Evolutionary conservation across 23 tunicate genomes (phyloP).

Genomic region (Ascidia mentula): DNA sequence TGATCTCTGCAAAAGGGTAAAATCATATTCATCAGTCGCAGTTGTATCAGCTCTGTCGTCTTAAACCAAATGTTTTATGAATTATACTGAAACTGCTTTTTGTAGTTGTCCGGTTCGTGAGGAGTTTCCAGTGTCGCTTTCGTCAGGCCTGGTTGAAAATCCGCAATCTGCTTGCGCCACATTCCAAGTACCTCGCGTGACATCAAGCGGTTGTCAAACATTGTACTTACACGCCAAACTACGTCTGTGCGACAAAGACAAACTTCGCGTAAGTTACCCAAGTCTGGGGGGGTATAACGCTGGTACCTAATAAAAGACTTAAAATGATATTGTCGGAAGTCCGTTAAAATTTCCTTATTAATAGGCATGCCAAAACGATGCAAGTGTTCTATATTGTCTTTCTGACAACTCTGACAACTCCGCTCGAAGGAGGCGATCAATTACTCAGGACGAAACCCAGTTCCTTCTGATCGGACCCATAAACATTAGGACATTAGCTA

Average conservation of each 20-base stretch:
- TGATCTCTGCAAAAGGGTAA: not conserved
- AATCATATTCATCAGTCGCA: too few species aligned
- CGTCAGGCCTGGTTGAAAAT: not conserved
- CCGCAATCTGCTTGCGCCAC: not conserved
- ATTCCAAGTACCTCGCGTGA: not conserved
- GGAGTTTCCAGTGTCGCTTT: not conserved
- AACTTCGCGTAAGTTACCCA: not conserved
- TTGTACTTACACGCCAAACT: not conserved
- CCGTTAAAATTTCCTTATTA: too few species aligned
- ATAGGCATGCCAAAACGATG: not conserved
- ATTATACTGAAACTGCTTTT: not conserved
- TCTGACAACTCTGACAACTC: too few species aligned
- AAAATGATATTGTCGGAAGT: too few species aligned
- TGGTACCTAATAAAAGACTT: too few species aligned
- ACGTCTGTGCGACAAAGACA: not conserved
- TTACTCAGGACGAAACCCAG: not conserved
- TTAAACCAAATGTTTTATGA: too few species aligned
- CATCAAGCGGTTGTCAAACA: conserved; percentile 1
- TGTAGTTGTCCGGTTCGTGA: not conserved
- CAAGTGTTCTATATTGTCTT: not conserved
- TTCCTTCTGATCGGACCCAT: not conserved
- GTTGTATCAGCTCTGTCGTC: too few species aligned
- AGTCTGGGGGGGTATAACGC: too few species aligned
- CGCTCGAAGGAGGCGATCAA: not conserved
- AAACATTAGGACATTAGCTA: not conserved